Conservation (phyloP, 1,140 invertebrate species). For the Aphaenogaster ashmeadi region DNA sequence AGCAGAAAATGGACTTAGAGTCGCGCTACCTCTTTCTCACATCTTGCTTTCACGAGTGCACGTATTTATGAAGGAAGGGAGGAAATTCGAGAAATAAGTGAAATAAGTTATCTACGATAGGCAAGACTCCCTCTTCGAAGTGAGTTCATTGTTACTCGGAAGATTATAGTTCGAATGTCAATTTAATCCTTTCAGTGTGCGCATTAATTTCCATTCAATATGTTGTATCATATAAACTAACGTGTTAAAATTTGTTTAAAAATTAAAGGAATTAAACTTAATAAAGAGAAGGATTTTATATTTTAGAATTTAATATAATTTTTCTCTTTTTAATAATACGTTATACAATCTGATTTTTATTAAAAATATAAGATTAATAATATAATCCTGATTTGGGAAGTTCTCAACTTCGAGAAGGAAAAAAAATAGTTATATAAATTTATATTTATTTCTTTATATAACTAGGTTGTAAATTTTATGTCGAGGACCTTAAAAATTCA, state of each 20-base stretch:
- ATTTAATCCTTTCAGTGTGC: not conserved
- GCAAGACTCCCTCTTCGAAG: not conserved
- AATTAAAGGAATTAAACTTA: not conserved
- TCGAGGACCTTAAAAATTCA: not conserved
- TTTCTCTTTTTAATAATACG: not conserved
- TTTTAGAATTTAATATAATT: not conserved
- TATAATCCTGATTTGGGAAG: not conserved
- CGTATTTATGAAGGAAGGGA: constrained; percentile 71
- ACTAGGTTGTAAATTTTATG: not conserved
- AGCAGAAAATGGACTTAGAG: constrained; percentile 77
- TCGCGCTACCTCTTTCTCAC: constrained; percentile 50
- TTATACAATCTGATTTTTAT: not conserved
- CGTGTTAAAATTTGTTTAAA: not conserved
- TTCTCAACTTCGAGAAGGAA: not conserved
- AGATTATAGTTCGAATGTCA: constrained; percentile 15
- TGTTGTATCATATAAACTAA: not conserved
- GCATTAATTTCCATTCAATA: not conserved
- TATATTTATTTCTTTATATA: not conserved
- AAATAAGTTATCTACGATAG: constrained; percentile 29
- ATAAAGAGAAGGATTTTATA: not conserved
- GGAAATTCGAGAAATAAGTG: constrained; percentile 36
- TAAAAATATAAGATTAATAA: not conserved
- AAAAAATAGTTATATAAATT: not conserved
- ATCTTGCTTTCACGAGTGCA: constrained; percentile 55
- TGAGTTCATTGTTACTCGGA: constrained; percentile 27